A percentile compares a stretch with the other conserved stretches of the same genome.
These are phyloP conservation scores for Cyphomyrus discorhynchus DNA, from an alignment of 2,113 vertebrate genomes.

Conservation along the genomic window DNA sequence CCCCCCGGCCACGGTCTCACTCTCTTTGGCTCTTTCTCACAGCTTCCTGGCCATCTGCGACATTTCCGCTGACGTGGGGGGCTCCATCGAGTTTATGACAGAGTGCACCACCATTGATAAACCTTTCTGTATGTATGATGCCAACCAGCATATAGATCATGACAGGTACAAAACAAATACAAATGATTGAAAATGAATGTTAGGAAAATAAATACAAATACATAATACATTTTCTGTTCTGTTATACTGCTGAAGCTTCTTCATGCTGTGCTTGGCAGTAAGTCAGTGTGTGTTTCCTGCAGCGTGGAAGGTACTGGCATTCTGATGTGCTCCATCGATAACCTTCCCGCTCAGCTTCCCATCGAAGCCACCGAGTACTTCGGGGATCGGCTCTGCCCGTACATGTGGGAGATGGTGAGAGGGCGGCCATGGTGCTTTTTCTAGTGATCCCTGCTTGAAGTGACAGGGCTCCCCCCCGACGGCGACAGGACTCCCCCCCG, in stretches of 20 bases:
- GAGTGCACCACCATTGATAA: conserved; percentile 92
- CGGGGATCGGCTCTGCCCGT: conserved; percentile 89
- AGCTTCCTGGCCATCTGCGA: conserved; percentile 94
- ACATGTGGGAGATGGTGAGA: conserved; percentile 96
- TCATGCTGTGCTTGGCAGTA: background rate
- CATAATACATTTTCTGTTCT: background rate
- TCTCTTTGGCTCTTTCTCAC: conserved; percentile 13
- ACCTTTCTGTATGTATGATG: conserved; percentile 95
- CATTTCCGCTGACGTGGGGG: conserved; percentile 90
- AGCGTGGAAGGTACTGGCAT: conserved; percentile 92
- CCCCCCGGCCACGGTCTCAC: background rate
- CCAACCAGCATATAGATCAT: conserved; percentile 85
- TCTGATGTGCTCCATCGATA: conserved; percentile 98
- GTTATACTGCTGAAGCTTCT: background rate
- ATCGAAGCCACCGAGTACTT: conserved; percentile 95
- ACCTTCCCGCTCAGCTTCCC: conserved; percentile 91
- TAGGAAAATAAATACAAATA: background rate
- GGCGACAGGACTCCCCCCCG: too few species aligned
- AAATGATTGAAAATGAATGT: background rate
- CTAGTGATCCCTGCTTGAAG: background rate
- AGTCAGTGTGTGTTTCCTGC: conserved; percentile 32
- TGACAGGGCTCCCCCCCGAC: background rate
- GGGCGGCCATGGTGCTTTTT: background rate
- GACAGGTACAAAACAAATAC: conserved; percentile 72
- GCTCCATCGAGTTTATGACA: conserved; percentile 95